These are phyloP conservation scores for Steinernema scapterisci DNA, from an alignment of 2,888 invertebrate species.

Conservation along the genomic window DNA sequence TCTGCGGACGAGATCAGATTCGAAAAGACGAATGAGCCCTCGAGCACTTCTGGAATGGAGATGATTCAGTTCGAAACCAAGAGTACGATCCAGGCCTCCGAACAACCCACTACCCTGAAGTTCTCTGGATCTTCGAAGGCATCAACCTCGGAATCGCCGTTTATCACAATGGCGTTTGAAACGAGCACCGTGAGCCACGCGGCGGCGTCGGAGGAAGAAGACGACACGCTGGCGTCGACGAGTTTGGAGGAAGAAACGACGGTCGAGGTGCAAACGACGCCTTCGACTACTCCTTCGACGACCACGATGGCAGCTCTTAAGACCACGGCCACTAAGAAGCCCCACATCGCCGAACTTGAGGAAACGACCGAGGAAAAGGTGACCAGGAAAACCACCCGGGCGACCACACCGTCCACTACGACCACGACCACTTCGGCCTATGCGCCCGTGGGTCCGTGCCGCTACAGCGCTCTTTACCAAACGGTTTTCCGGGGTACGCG, in stretches of 20 bases:
- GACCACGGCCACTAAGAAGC: slow-evolving; percentile 32
- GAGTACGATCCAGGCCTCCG: neutral
- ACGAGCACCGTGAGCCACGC: neutral
- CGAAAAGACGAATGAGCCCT: neutral
- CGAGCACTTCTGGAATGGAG: slow-evolving; percentile 3
- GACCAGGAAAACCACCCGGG: slow-evolving; percentile 2
- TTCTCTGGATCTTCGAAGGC: neutral
- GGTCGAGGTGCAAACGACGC: neutral
- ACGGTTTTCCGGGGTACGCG: slow-evolving; percentile 59
- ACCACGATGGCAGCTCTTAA: slow-evolving; percentile 30
- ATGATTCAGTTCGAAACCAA: neutral
- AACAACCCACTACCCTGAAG: neutral
- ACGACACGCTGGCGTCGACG: slow-evolving; percentile 5
- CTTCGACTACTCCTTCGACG: slow-evolving; percentile 26
- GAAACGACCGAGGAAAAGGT: slow-evolving; percentile 12
- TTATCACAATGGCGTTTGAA: slow-evolving; percentile 1
- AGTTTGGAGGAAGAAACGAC: slow-evolving; percentile 33
- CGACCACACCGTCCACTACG: slow-evolving; percentile 8
- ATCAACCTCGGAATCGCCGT: neutral
- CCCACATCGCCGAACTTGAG: slow-evolving; percentile 16
- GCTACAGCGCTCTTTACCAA: slow-evolving; percentile 64
- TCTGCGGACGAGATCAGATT: slow-evolving; percentile 17
- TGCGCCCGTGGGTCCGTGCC: slow-evolving; percentile 60
- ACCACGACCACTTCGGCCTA: slow-evolving; percentile 43
- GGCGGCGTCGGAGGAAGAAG: neutral